A percentile compares a stretch with the other conserved stretches of the same genome.
Conservation (phyloP, 2,888 invertebrate genomes). For the Melitaea athalia region DNA sequence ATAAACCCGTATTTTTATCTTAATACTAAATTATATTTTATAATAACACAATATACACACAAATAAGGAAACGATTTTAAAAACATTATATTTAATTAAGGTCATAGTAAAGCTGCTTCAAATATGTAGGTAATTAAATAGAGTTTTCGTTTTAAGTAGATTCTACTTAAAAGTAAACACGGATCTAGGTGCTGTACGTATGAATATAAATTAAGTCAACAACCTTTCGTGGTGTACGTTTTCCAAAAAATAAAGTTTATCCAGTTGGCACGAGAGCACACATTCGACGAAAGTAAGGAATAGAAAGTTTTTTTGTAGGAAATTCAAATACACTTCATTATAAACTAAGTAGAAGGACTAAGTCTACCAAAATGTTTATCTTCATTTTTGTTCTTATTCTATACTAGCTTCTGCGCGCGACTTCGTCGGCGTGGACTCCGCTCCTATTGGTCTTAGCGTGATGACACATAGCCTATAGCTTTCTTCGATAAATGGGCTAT, state of each 20-base stretch:
- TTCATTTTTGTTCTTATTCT: too few relatives aligned
- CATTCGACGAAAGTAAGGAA: background rate
- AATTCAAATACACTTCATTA: background rate
- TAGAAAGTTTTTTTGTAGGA: background rate
- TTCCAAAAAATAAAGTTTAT: background rate
- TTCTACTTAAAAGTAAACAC: constrained; percentile 15
- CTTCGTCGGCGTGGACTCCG: too few relatives aligned
- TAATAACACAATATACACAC: too few relatives aligned
- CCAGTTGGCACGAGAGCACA: background rate
- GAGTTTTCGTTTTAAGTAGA: constrained; percentile 4
- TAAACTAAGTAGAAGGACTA: too few relatives aligned
- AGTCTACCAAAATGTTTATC: too few relatives aligned
- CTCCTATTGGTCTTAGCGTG: too few relatives aligned
- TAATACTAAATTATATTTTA: too few relatives aligned
- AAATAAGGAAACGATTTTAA: too few relatives aligned
- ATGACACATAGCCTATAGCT: too few relatives aligned
- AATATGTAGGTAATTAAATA: constrained; percentile 15
- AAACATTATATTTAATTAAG: background rate
- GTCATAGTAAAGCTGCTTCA: background rate
- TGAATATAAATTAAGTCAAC: constrained; percentile 16
- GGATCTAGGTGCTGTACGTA: constrained; percentile 1
- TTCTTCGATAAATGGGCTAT: too few relatives aligned
- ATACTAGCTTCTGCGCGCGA: too few relatives aligned
- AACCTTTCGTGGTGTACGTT: background rate
- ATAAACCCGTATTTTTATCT: too few relatives aligned